Conservation (phyloP, 2,113 vertebrate species). For the Eclectus roratus region DNA sequence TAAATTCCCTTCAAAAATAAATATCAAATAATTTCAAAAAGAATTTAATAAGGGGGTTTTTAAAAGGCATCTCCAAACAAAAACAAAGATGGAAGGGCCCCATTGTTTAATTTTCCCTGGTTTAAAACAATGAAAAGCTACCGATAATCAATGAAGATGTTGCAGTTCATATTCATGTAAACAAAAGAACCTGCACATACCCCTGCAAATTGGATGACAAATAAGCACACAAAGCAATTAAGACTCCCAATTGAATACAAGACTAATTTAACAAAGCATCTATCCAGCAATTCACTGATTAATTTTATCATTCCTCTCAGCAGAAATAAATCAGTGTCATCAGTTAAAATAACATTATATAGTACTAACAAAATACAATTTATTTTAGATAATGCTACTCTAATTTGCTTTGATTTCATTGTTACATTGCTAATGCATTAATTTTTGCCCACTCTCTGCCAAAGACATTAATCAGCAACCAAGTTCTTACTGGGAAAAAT, state of each 20-base stretch:
- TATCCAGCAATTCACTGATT: slow-evolving; percentile 44
- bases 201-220: background rate
- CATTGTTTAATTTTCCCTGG: background rate
- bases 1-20: background rate
- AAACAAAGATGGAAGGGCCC: background rate
- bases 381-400: slow-evolving; percentile 26
- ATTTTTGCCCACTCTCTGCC: slow-evolving; percentile 4
- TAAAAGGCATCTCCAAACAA: background rate
- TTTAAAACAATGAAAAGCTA: background rate
- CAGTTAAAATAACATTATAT: slow-evolving; percentile 30
- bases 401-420: slow-evolving; percentile 38
- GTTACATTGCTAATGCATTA: slow-evolving; percentile 4
- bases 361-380: slow-evolving; percentile 19
- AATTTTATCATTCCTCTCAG: slow-evolving; percentile 32
- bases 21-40: background rate
- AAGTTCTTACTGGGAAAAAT: background rate
- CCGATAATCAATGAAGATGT: background rate
- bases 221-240: background rate
- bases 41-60: background rate
- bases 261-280: slow-evolving; percentile 38
- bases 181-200: background rate
- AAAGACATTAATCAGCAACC: slow-evolving; percentile 1
- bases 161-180: background rate
- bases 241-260: background rate
- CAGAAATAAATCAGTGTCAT: slow-evolving; percentile 46